These are phyloP conservation scores for Gallinago media DNA, from an alignment of 2,113 vertebrate genomes.

Conservation along the genomic window DNA sequence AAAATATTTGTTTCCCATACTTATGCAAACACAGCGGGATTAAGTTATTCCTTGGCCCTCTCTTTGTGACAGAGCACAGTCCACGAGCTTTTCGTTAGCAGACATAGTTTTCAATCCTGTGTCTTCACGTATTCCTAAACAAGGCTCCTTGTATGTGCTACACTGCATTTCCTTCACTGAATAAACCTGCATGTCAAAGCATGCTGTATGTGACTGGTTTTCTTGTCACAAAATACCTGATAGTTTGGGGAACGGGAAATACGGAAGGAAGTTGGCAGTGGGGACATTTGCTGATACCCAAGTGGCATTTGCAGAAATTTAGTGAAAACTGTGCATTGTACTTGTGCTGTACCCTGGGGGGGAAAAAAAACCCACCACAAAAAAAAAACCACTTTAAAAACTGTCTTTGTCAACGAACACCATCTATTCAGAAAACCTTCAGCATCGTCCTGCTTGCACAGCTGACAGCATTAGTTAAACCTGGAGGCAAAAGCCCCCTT, in stretches of 20 bases:
- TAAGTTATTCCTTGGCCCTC: not conserved
- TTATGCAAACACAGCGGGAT: not conserved
- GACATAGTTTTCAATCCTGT: not conserved
- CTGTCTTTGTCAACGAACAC: not conserved
- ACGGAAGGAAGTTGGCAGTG: not conserved
- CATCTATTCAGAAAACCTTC: not conserved
- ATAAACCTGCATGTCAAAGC: not conserved
- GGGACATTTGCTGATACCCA: not conserved
- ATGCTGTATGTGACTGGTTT: rapidly evolving
- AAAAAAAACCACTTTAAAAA: not conserved
- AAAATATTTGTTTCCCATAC: not conserved
- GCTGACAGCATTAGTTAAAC: not conserved
- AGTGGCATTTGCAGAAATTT: not conserved
- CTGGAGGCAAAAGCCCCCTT: not conserved
- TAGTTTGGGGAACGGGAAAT: no score
- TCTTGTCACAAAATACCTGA: rapidly evolving
- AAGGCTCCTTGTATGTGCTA: not conserved
- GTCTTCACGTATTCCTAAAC: not conserved
- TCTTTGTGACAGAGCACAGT: not conserved
- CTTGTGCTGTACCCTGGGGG: not conserved
- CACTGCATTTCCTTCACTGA: rapidly evolving
- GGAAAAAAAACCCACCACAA: not conserved
- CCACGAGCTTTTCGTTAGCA: not conserved
- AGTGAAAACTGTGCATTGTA: not conserved
- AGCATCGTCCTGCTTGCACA: not conserved